Base-by-base conservation (phyloP, 2,888 invertebrate species). In the Synergus laeviventris region DNA sequence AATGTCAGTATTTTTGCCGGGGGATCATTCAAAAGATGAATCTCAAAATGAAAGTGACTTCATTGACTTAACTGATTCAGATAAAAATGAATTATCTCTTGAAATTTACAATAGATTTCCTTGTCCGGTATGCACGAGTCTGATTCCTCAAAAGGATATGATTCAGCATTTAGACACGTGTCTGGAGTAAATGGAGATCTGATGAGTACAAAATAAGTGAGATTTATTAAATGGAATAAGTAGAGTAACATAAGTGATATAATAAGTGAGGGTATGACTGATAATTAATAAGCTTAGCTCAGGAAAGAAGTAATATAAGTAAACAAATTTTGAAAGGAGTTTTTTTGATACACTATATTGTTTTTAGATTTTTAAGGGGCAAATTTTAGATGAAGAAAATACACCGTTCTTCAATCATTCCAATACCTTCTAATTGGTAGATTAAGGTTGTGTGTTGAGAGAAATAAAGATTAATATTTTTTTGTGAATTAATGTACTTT, bases 61-160 rank as follows among this genome's bases (percentile, higher is more conserved):
- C n/a, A 49, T 7, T 49, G 49, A 49, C n/a, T 49, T 18, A 49
- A 7, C 1, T 18, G 49, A 49, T n/a, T n/a, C n/a, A 74, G 85
- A 89, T 0, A 83, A 88, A n/a, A 73, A 31, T 73, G 49, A 75
- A 70, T 61, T 59, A 60, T 61, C 80, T 36, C 54, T 76, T 39
- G 56, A 91, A 5, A 49, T 11, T 49, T 18, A 11, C 9, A 92
- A 91, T 0, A 92, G 92, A 84, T 90, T 89, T 1, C 93, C 93
- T 0, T 95, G 94, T 84, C 95, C 94, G 0, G 92, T 93, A 85
- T 95, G 95, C 84, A 91, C 93, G 84, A 81, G 91, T 79, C 91
- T 93, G 89, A 85, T 94, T 61, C 90, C 92, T 81, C 91, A 92
- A 83, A 84, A 80, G 31, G 89, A 91, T 39, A 94, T 94, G 94